Evolutionary conservation across 2,113 vertebrate species (phyloP).

Genomic region (Dicaeum eximium): DNA sequence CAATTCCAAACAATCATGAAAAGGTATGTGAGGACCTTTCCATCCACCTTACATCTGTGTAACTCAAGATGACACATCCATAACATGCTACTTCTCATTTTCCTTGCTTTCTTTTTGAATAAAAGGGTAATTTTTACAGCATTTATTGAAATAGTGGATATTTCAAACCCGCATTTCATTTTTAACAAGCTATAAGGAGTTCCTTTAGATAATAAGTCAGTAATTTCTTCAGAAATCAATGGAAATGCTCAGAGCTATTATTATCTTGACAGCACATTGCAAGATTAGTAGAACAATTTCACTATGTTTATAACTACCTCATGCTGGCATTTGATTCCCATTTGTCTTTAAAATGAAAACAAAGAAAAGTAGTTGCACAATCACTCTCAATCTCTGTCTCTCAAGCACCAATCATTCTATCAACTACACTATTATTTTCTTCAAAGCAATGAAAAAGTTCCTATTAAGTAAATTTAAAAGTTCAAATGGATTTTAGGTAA

Average conservation of each 20-base stretch:
- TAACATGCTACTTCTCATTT: not conserved
- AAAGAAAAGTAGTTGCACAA: constrained; percentile 4
- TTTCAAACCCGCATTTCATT: not conserved
- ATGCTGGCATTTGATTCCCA: constrained; percentile 27
- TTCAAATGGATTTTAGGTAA: not conserved
- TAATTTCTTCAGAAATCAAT: constrained; percentile 51
- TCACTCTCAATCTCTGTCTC: not conserved
- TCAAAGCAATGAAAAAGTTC: not conserved
- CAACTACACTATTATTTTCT: not conserved
- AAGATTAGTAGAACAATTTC: constrained; percentile 37
- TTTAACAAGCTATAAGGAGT: not conserved
- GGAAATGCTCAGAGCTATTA: constrained; percentile 34
- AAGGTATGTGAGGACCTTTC: not conserved
- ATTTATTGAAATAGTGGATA: constrained; percentile 6
- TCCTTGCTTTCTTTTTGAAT: not conserved
- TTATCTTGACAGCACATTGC: constrained; percentile 25
- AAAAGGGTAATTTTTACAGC: not conserved
- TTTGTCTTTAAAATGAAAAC: constrained; percentile 45
- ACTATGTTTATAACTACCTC: constrained; percentile 4
- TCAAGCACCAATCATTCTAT: not conserved
- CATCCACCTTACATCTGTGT: not conserved
- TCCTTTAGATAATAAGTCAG: not conserved
- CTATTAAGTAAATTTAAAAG: not conserved
- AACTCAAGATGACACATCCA: not conserved
- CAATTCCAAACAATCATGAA: not conserved